Conservation (phyloP, 92 coral and sea anemone genomes). For the Heliopora coerulea region DNA sequence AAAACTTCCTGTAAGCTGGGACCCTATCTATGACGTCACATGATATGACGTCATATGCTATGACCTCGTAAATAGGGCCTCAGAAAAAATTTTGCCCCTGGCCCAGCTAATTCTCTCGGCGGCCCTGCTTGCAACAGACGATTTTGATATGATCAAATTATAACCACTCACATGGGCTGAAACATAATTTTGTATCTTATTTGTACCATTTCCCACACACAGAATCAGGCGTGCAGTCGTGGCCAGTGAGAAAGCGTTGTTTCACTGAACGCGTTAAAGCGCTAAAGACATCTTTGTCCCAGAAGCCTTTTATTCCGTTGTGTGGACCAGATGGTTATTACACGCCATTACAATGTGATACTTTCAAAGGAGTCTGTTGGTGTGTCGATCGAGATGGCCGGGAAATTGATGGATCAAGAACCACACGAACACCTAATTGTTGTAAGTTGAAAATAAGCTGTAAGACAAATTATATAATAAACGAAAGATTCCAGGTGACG, state of each 20-base stretch:
- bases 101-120: no score
- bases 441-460: constrained; percentile 25
- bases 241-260: neutral
- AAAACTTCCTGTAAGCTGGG: no score
- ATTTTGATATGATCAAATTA: no score
- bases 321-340: constrained; percentile 85
- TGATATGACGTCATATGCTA: no score
- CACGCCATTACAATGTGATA: constrained; percentile 86
- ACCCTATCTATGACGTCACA: no score
- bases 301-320: constrained; percentile 69
- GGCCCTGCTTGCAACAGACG: no score
- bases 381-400: constrained; percentile 67
- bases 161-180: no score
- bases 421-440: constrained; percentile 45
- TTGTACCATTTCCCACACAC: neutral
- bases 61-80: no score
- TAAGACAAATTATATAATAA: no score
- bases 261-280: constrained; percentile 9
- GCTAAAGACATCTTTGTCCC: constrained; percentile 6
- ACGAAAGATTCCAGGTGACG: no score
- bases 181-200: neutral
- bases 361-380: constrained; percentile 82
- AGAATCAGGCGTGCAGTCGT: neutral
- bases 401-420: constrained; percentile 63
- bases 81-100: no score